These are phyloP conservation scores for Liparis tanakae DNA, from an alignment of 2,797 vertebrate species.

Conservation along the genomic window DNA sequence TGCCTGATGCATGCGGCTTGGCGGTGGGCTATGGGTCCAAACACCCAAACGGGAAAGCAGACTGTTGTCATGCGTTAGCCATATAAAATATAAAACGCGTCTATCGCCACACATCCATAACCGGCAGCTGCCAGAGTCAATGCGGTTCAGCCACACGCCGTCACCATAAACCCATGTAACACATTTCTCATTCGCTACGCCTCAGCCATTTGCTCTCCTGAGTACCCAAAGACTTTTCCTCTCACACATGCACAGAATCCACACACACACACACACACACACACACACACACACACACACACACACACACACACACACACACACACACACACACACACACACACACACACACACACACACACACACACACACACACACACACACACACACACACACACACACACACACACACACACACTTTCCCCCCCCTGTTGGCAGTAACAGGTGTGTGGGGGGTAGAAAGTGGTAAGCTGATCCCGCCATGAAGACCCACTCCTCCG, in stretches of 20 bases:
- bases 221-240: conserved; percentile 50
- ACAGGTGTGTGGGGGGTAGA: conserved; percentile 71
- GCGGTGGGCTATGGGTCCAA: conserved; percentile 22
- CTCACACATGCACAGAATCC: conserved; percentile 19
- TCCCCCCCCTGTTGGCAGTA: conserved; percentile 48
- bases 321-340: conserved; percentile 22
- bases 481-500: conserved; percentile 51
- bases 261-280: conserved; percentile 21
- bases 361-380: conserved; percentile 27
- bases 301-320: conserved; percentile 33
- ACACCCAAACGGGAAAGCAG: conserved; percentile 40
- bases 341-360: conserved; percentile 23
- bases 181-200: conserved; percentile 75
- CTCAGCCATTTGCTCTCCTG: conserved; percentile 65
- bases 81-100: conserved; percentile 58
- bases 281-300: conserved; percentile 18
- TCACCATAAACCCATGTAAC: conserved; percentile 76
- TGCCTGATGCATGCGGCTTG: neutral
- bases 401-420: conserved; percentile 24
- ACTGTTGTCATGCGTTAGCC: conserved; percentile 42
- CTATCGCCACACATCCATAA: conserved; percentile 54
- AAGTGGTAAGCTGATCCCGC: conserved; percentile 70
- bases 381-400: conserved; percentile 22
- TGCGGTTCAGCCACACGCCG: conserved; percentile 55
- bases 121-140: conserved; percentile 60